Evolutionary conservation across 2,888 invertebrate species (phyloP).

Genomic region (Hypsopygia costalis): DNA sequence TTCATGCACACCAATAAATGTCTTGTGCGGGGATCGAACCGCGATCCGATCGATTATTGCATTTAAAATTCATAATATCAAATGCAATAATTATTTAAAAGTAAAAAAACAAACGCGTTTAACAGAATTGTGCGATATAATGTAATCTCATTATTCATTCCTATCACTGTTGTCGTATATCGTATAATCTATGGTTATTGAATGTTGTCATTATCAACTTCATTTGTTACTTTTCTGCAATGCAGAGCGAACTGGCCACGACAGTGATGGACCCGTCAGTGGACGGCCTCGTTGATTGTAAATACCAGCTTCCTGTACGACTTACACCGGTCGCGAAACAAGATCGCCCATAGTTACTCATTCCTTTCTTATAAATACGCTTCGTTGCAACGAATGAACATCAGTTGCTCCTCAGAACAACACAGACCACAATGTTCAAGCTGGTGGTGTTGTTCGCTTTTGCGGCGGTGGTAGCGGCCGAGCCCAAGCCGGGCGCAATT

Average conservation of each 20-base stretch:
- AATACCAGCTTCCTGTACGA: slow-evolving; percentile 67
- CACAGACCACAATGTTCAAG: slow-evolving; percentile 73
- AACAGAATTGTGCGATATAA: too few species aligned
- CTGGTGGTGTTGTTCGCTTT: slow-evolving; percentile 82
- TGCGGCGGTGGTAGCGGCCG: slow-evolving; percentile 76
- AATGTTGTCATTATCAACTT: too few species aligned
- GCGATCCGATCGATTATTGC: too few species aligned
- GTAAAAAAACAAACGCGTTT: too few species aligned
- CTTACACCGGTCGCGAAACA: slow-evolving; percentile 63
- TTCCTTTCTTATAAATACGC: slow-evolving; percentile 63
- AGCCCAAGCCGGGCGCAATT: slow-evolving; percentile 32
- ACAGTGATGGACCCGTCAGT: slow-evolving; percentile 43
- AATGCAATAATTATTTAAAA: too few species aligned
- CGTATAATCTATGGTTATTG: too few species aligned
- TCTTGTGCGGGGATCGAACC: too few species aligned
- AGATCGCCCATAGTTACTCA: slow-evolving; percentile 58
- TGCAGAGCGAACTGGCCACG: slow-evolving; percentile 18
- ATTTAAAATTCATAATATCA: too few species aligned
- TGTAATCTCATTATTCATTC: too few species aligned
- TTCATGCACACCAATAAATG: too few species aligned
- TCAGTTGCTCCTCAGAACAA: slow-evolving; percentile 63
- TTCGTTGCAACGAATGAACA: slow-evolving; percentile 31
- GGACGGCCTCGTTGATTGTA: slow-evolving; percentile 54
- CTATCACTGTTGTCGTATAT: too few species aligned
- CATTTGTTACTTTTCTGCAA: background rate